These are phyloP conservation scores for Prosopocoilus inquinatus DNA, from an alignment of 2,888 invertebrate genomes.

Conservation along the genomic window DNA sequence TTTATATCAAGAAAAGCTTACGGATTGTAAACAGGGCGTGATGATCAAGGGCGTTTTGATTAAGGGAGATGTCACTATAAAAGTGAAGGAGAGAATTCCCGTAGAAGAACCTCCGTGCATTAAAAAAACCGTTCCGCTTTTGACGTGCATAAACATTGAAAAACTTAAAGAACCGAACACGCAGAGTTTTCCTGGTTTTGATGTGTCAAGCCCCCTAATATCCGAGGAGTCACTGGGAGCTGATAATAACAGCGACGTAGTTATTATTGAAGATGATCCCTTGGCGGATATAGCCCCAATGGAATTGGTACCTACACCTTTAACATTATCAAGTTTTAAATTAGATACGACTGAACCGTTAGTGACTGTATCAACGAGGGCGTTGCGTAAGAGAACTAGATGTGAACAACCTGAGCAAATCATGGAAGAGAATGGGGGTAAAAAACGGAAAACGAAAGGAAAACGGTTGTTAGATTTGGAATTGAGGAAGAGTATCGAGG, in stretches of 20 bases:
- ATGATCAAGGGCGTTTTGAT: background rate
- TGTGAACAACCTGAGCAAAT: slow-evolving; percentile 21
- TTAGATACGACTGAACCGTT: slow-evolving; percentile 27
- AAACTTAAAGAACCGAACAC: slow-evolving; percentile 25
- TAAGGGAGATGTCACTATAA: slow-evolving; percentile 4
- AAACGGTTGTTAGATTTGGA: slow-evolving; percentile 42
- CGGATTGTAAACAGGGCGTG: background rate
- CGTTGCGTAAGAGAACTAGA: slow-evolving; percentile 8
- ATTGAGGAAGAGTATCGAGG: slow-evolving; percentile 52
- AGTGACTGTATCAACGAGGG: slow-evolving; percentile 8
- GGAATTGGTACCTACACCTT: background rate
- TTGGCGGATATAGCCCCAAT: slow-evolving; percentile 39
- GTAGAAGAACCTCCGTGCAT: slow-evolving; percentile 22
- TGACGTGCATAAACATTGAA: slow-evolving; percentile 29
- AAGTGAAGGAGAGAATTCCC: slow-evolving; percentile 9
- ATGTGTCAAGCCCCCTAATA: slow-evolving; percentile 11
- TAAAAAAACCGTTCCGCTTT: slow-evolving; percentile 26
- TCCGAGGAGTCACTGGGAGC: slow-evolving; percentile 18
- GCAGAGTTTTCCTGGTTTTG: background rate
- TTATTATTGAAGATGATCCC: slow-evolving; percentile 43
- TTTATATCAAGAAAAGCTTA: background rate
- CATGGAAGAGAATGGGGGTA: slow-evolving; percentile 27
- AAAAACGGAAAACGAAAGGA: slow-evolving; percentile 32
- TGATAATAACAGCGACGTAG: slow-evolving; percentile 24
- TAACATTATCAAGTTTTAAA: slow-evolving; percentile 28